Percentiles rank a stretch among this genome's conserved stretches.
These are phyloP conservation scores for Cydia strobilella DNA, from an alignment of 1,140 invertebrate genomes.

Conservation along the genomic window DNA sequence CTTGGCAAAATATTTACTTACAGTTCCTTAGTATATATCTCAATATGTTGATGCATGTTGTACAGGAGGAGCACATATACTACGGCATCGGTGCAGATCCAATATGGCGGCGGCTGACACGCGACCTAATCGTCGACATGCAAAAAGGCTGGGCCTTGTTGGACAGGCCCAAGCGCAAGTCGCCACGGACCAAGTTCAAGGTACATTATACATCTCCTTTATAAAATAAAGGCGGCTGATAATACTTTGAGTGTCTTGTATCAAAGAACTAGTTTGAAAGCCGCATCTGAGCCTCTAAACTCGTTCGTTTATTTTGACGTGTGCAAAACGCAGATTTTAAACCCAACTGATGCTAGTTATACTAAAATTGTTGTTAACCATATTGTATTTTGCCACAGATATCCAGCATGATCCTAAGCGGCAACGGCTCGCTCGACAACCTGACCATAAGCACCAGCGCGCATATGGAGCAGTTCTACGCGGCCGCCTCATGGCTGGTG, in stretches of 20 bases:
- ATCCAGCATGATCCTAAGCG: conserved; percentile 84
- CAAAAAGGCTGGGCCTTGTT: conserved; percentile 90
- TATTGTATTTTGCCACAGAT: conserved; percentile 65
- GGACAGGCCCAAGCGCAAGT: conserved; percentile 85
- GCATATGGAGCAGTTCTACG: conserved; percentile 94
- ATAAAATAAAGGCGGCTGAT: too few species aligned
- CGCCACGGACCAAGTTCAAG: conserved; percentile 89
- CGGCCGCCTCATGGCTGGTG: conserved; percentile 96
- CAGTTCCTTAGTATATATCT: too few species aligned
- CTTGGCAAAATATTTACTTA: too few species aligned
- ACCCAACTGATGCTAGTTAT: too few species aligned
- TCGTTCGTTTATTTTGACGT: too few species aligned
- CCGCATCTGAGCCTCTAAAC: too few species aligned
- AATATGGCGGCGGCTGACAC: conserved; percentile 90
- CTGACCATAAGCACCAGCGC: conserved; percentile 90
- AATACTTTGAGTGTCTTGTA: too few species aligned
- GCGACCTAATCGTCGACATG: conserved; percentile 95
- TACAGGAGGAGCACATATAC: conserved; percentile 88
- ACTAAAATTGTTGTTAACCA: too few species aligned
- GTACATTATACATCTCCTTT: conserved; percentile 56
- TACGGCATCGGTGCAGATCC: conserved; percentile 90
- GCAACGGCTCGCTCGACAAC: conserved; percentile 90
- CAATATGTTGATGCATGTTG: neutral
- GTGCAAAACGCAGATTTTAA: too few species aligned
- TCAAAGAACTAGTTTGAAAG: too few species aligned